Base-by-base conservation (phyloP, 2,888 invertebrate genomes). In the Aphodius granarius region DNA sequence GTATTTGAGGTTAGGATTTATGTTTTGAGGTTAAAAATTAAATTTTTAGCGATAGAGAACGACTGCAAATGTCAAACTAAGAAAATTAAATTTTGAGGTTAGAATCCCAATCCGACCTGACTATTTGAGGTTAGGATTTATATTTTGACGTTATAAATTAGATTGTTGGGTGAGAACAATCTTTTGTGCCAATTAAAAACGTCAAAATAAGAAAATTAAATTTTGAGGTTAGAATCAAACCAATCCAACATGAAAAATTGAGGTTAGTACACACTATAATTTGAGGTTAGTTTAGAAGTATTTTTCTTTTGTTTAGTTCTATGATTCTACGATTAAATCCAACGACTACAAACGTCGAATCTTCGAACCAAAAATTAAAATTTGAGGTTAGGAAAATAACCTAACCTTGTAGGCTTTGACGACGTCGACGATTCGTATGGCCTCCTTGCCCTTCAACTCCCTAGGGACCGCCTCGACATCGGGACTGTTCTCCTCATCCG, bases 391-490 rank as follows among this genome's bases (percentile, higher is more conserved):
- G n/a, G n/a, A n/a, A 66, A 0, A 9, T 23, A 21, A 63, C 63
- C 81, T 83, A 81, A 86, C 87, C 1, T 92, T 90, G 85, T 93
- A 94, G 2, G 91, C 91, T 83, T 94, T 94, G 82, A 91, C 92
- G 2, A 94, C 88, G 79, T 94, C 93, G 0, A 92, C 92, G 79
- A 94, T 94, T 79, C 91, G 89, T 78, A 94, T 94, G 0, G 94
- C 94, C 87, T 94, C 94, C 81, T 92, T 91, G 63, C 93, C 93
- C 82, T 91, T 91, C 86, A 94, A 90, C 82, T 94, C 93, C 68
- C 90, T 89, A 1, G 93, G 89, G 0, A 95, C 94, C 3, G 92
- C 92, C 83, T 95, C 95, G 2, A 95, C 91, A 83, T 95, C 94
- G 73, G 91, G 89, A 79, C 88, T 88, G 17, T 85, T 83, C 75